phyloP scores from a whole-genome alignment of 2,797 vertebrate genomes.

The Halcyon badia region DNA sequence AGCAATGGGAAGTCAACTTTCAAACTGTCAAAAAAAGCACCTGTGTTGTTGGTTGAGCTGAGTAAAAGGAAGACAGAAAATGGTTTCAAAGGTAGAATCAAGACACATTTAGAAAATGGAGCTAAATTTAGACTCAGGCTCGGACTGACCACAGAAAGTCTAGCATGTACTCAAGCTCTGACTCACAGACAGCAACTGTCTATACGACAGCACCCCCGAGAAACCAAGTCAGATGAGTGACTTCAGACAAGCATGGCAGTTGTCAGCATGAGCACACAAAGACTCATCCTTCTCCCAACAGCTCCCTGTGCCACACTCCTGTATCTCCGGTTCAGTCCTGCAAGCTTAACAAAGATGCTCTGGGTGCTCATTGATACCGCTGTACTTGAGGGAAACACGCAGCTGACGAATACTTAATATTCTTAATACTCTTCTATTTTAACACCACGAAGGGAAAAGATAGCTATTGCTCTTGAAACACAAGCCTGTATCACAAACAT shows the following conservation, averaged over 20 bases:
- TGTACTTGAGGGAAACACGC: not conserved
- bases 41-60: not conserved
- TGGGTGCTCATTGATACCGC: not conserved
- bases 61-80: not conserved
- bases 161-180: not conserved
- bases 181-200: not conserved
- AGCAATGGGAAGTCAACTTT: not conserved
- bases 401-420: not conserved
- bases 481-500: not conserved
- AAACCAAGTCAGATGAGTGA: not conserved
- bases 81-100: not conserved
- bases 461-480: not conserved
- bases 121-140: not conserved
- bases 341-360: not conserved
- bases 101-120: not conserved
- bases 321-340: not conserved
- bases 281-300: not conserved
- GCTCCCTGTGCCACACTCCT: not conserved
- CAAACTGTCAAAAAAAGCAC: not conserved
- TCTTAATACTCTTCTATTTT: not conserved
- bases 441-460: not conserved
- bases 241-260: not conserved
- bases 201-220: not conserved
- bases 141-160: not conserved
- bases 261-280: not conserved